Conservation (phyloP, 1,140 invertebrate genomes). For the Listronotus bonariensis region DNA sequence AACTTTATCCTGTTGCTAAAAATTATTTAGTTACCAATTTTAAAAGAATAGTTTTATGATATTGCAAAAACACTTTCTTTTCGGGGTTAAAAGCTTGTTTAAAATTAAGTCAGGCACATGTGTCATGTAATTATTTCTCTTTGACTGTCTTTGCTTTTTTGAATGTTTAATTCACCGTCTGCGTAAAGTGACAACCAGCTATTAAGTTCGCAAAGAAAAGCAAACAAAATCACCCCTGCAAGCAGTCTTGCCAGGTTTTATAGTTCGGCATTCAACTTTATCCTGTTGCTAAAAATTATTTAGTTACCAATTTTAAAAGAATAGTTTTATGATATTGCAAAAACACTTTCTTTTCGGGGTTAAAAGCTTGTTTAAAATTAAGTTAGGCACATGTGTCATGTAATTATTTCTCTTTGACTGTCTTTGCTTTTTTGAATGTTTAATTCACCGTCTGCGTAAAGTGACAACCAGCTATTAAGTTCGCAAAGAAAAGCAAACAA, state of each 20-base stretch:
- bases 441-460: constrained; percentile 25
- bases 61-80: no score
- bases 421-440: constrained; percentile 5
- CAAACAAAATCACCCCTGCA: background rate
- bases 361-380: constrained; percentile 36
- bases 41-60: no score
- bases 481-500: constrained; percentile 18
- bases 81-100: constrained; percentile 23
- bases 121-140: constrained; percentile 34
- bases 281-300: no score
- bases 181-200: constrained; percentile 19
- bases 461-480: constrained; percentile 23
- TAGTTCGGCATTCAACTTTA: no score
- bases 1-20: no score
- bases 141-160: background rate
- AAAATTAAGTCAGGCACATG: constrained; percentile 39
- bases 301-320: no score
- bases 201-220: constrained; percentile 25
- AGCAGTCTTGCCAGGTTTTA: no score
- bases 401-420: constrained; percentile 26
- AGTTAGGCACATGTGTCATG: constrained; percentile 36
- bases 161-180: constrained; percentile 23
- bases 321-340: no score
- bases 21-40: no score
- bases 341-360: constrained; percentile 18